Percentiles rank a stretch among this genome's conserved stretches.
Conservation (phyloP, 2,797 vertebrate genomes). For the Phyllotis vaccarum region DNA sequence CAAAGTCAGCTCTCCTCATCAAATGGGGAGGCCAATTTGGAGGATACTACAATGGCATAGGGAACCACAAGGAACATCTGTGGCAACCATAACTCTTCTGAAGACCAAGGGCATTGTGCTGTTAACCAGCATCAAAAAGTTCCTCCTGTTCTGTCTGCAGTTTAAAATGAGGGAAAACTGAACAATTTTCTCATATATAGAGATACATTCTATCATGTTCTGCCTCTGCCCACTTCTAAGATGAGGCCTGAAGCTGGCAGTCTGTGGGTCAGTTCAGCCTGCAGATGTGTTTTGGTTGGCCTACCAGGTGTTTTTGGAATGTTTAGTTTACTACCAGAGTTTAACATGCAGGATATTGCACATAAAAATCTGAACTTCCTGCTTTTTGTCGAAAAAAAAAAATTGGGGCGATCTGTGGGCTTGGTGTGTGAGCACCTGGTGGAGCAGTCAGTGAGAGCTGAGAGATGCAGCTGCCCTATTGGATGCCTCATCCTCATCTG, state of each 20-base stretch:
- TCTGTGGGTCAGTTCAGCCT: conserved; percentile 30
- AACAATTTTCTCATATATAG: background rate
- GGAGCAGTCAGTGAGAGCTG: background rate
- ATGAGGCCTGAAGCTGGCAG: conserved; percentile 30
- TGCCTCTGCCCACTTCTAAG: conserved; percentile 63
- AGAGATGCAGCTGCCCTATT: background rate
- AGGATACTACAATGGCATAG: background rate
- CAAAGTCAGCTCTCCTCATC: background rate
- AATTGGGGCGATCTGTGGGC: background rate
- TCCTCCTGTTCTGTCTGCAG: background rate
- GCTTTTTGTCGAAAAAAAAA: conserved; percentile 46
- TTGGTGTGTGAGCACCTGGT: accelerated
- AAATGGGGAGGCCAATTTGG: background rate
- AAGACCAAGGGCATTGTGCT: background rate
- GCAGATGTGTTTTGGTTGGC: conserved; percentile 76
- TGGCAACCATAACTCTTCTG: background rate
- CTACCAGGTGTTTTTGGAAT: conserved; percentile 12
- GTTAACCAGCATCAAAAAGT: background rate
- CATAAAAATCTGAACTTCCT: conserved; percentile 73
- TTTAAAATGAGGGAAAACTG: conserved; percentile 40
- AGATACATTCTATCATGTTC: background rate
- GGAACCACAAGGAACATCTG: background rate
- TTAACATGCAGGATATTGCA: conserved; percentile 62
- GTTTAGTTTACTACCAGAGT: conserved; percentile 62
- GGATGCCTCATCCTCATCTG: background rate